Base-by-base conservation (phyloP, 2,113 vertebrate species). In the Peucedramus taeniatus region DNA sequence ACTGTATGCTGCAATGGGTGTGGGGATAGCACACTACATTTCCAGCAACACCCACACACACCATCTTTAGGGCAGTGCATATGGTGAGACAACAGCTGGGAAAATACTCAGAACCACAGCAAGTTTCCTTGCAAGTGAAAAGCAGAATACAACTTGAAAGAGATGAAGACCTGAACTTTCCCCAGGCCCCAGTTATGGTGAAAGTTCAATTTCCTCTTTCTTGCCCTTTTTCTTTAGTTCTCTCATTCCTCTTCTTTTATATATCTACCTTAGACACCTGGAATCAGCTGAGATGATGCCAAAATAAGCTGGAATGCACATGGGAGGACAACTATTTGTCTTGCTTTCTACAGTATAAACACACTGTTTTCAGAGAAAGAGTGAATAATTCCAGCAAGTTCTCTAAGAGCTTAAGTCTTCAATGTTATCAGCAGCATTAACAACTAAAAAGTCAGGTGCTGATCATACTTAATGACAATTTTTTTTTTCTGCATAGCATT, bases 131-230 rank as follows among this genome's bases (percentile, higher is more conserved):
- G 33, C 20, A 87, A 50, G 33, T 54, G 63, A 84, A 93, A 81
- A 82, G 3, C 33, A 66, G 56, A 78, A 54, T 16, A 49, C 18
- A 70, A 19, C 5, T 10, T 63, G 51, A 74, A 87, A 45, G 57
- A 57, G 42, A 40, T 10, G 40, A 85, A 59, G 45, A 70, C 22
- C 35, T 71, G 47, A 63, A 66, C 15, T 63, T 88, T 53, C 42
- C 7, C 1, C 13, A 64, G 31, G 17, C 12, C 23, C 1, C 23
- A 56, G 3, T 35, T 49, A 49, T 2, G 10, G 7, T 3, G 3
- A 54, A 60, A 80, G 35, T 53, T 85, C 33, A 8, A 8, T 49
- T 35, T 85, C 28, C 16, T 13, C 70, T 78, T 74, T 54, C 31
- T 63, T 37, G 19, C 53, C 17, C 20, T 22, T 15, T 49, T 86